Conservation (phyloP, 1,140 invertebrate species). For the Brachionus paranguensis region DNA sequence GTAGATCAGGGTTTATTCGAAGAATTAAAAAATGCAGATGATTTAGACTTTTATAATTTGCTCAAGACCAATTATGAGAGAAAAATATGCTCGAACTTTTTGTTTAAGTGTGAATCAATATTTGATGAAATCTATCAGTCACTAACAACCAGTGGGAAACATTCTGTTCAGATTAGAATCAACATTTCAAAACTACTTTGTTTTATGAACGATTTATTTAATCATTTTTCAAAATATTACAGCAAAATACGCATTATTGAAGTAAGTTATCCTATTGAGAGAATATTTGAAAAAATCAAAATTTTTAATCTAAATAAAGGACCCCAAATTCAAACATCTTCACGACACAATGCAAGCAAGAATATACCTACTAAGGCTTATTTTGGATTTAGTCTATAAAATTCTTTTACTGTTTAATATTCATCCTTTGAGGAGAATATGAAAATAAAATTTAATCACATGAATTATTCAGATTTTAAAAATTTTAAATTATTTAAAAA, state of each 20-base stretch:
- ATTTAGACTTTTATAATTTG: background rate
- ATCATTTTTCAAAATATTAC: constrained; percentile 14
- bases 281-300: background rate
- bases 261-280: background rate
- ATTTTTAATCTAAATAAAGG: background rate
- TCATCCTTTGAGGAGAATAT: background rate
- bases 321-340: constrained; percentile 6
- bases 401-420: constrained; percentile 10
- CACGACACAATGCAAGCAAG: constrained; percentile 14
- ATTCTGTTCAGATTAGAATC: background rate
- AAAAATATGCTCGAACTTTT: constrained; percentile 4
- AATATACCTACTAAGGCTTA: background rate
- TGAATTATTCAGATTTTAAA: background rate
- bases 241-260: constrained; percentile 29
- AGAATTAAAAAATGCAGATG: background rate
- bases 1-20: background rate
- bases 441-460: background rate
- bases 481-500: no score
- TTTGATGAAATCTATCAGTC: constrained; percentile 12
- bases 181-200: background rate
- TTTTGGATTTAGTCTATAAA: background rate
- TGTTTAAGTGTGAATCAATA: constrained; percentile 33
- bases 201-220: background rate
- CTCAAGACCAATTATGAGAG: background rate
- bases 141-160: background rate